Conservation (phyloP, 1,140 invertebrate species). For the Harpegnathos saltator region DNA sequence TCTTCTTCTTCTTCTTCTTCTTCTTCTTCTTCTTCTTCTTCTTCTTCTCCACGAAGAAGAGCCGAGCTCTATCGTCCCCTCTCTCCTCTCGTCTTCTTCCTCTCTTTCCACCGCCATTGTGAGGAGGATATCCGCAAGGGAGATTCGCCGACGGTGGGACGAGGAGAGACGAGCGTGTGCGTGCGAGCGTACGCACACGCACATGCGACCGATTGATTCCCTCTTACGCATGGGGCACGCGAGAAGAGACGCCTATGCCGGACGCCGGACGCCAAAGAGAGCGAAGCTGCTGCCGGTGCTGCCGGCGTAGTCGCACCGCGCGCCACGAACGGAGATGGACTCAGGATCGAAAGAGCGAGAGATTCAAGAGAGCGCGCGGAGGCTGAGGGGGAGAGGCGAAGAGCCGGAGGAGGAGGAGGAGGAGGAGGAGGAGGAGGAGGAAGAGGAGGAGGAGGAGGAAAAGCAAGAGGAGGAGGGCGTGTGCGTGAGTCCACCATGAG, state of each 20-base stretch:
- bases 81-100: constrained; percentile 16
- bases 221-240: constrained; percentile 50
- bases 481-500: constrained; percentile 50
- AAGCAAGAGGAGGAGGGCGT: constrained; percentile 46
- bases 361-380: constrained; percentile 15
- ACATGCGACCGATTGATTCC: constrained; percentile 69
- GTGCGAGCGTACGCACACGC: constrained; percentile 16
- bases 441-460: not conserved
- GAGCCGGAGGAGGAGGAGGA: constrained; percentile 2
- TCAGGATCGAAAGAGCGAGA: constrained; percentile 62
- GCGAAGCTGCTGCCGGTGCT: constrained; percentile 69
- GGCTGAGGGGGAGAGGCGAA: not conserved
- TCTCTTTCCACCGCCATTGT: constrained; percentile 39
- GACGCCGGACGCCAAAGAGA: constrained; percentile 62
- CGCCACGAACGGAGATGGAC: constrained; percentile 66
- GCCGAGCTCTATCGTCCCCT: constrained; percentile 14
- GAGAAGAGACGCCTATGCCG: constrained; percentile 52
- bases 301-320: constrained; percentile 52
- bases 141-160: constrained; percentile 45
- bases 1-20: constrained; percentile 19
- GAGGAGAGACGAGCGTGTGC: constrained; percentile 2
- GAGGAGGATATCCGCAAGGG: constrained; percentile 8
- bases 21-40: constrained; percentile 21
- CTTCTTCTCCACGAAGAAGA: constrained; percentile 27
- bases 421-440: constrained; percentile 27